Percentiles rank a stretch among this genome's conserved stretches.
These are phyloP conservation scores for Cephus rjabovi DNA, from an alignment of 2,888 invertebrate genomes.

Conservation along the genomic window DNA sequence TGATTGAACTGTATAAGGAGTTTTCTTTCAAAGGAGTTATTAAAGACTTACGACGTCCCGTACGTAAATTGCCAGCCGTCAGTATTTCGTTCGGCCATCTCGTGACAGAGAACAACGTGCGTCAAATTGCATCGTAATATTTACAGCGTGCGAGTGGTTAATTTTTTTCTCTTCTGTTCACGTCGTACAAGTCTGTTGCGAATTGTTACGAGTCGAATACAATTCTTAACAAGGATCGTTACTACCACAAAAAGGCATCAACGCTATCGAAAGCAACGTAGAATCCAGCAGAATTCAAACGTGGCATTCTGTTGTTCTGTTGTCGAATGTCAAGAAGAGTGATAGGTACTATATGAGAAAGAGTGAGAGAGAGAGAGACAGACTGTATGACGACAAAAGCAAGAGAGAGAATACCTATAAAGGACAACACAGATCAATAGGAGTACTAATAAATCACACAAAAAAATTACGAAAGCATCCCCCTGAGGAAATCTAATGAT, in stretches of 20 bases:
- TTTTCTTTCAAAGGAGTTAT: not conserved
- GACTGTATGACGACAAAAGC: not conserved
- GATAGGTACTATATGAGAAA: not conserved
- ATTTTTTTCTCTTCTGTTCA: not conserved
- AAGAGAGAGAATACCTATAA: not conserved
- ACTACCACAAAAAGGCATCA: not conserved
- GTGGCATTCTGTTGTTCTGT: not conserved
- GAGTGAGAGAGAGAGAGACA: not conserved
- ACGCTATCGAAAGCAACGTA: not conserved
- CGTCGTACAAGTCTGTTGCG: not conserved
- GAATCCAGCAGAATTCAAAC: constrained; percentile 7
- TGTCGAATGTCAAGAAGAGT: not conserved
- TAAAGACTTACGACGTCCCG: not conserved
- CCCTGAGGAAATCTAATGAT: not conserved
- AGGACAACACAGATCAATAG: too few relatives aligned
- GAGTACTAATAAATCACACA: not conserved
- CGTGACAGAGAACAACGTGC: not conserved
- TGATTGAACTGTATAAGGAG: not conserved
- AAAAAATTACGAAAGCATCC: not conserved
- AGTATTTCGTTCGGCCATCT: not conserved
- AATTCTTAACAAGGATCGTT: not conserved
- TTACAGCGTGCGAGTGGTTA: not conserved
- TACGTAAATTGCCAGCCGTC: not conserved
- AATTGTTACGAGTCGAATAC: not conserved
- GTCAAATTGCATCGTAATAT: not conserved